These are phyloP conservation scores for Pycnonotus jocosus DNA, from an alignment of 2,113 vertebrate genomes.

Conservation along the genomic window DNA sequence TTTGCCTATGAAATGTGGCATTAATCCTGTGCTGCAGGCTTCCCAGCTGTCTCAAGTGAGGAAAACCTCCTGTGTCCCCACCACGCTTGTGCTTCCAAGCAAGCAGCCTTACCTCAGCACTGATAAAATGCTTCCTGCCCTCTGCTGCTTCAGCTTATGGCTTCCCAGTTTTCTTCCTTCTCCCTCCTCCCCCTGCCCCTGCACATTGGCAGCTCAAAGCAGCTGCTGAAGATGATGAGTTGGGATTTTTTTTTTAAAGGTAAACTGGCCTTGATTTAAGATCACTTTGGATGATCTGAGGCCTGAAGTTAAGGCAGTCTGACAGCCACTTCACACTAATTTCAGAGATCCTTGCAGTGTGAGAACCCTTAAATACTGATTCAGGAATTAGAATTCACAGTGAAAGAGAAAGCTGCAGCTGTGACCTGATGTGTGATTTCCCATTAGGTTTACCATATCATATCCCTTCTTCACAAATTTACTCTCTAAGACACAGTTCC, in stretches of 20 bases:
- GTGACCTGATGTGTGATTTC: neutral
- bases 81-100: neutral
- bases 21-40: neutral
- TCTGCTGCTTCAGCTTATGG: conserved; percentile 37
- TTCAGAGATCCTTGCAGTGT: neutral
- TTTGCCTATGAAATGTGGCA: neutral
- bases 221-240: neutral
- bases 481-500: neutral
- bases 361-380: neutral
- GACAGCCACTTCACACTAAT: neutral
- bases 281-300: neutral
- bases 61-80: neutral
- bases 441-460: neutral
- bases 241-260: neutral
- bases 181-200: conserved; percentile 26
- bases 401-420: neutral
- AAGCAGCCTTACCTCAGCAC: neutral
- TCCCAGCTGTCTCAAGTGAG: neutral
- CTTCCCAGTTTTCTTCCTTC: neutral
- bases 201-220: neutral
- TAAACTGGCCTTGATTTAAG: neutral
- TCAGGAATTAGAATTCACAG: neutral
- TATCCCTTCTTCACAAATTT: neutral
- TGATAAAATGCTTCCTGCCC: neutral
- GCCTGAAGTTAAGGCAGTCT: neutral